Evolutionary conservation across 2,113 vertebrate species (phyloP).

Genomic region (Sterrhoptilus dennistouni): DNA sequence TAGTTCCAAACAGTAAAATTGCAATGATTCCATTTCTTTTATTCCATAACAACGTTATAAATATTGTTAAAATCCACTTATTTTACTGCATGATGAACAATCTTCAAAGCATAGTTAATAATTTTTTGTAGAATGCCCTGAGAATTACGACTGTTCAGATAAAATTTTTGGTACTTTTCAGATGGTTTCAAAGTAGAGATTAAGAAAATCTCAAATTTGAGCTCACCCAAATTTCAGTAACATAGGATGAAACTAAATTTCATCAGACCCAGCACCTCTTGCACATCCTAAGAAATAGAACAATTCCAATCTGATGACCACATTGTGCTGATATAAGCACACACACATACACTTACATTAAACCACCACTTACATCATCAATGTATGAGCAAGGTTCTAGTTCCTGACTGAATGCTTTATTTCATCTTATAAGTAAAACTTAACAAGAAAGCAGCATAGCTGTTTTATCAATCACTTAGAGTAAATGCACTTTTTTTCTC

Average conservation of each 20-base stretch:
- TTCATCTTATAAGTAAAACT: background rate
- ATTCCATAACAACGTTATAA: background rate
- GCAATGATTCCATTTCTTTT: background rate
- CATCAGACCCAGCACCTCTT: background rate
- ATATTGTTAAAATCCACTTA: background rate
- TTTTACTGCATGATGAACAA: background rate
- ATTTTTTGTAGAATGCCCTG: background rate
- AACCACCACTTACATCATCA: background rate
- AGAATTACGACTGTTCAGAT: background rate
- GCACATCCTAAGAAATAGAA: conserved; percentile 3
- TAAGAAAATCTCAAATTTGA: background rate
- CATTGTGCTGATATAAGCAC: background rate
- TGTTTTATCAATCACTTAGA: background rate
- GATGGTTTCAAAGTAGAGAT: background rate
- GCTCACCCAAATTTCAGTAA: background rate
- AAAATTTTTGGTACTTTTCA: background rate
- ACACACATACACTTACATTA: background rate
- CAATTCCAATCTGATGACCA: background rate
- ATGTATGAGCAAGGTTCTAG: background rate
- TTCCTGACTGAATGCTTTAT: background rate
- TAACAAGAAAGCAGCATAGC: background rate
- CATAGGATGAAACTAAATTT: background rate
- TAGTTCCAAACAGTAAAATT: background rate
- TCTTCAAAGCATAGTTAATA: background rate
- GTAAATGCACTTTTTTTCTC: background rate